phyloP scores from a whole-genome alignment of 1,140 invertebrate genomes.

The Drosophila kikkawai region DNA sequence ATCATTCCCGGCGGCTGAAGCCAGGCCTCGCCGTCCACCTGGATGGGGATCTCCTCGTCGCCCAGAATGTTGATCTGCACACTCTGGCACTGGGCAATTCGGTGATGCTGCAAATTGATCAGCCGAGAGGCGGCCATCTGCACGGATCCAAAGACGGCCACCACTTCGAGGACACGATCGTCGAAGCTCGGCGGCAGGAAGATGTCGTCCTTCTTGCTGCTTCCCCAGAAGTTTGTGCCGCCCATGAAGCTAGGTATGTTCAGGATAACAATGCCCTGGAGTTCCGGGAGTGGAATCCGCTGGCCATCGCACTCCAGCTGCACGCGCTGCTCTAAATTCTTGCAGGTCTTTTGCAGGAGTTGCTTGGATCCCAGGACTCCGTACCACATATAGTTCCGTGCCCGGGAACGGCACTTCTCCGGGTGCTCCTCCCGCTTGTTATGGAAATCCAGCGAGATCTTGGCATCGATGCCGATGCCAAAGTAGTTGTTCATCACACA shows the following conservation, averaged over 20 bases:
- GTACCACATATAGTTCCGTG: conserved; percentile 99
- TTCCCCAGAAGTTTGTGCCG: conserved; percentile 99
- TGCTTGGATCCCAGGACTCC: conserved; percentile 98
- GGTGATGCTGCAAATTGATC: conserved; percentile 97
- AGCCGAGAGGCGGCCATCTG: conserved; percentile 98
- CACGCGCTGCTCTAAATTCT: conserved; percentile 97
- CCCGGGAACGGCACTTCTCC: conserved; percentile 97
- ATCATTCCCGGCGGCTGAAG: conserved; percentile 98
- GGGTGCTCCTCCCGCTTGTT: conserved; percentile 99
- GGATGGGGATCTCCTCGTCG: conserved; percentile 94
- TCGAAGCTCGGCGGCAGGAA: conserved; percentile 96
- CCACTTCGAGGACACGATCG: conserved; percentile 97
- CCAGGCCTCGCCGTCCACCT: conserved; percentile 99
- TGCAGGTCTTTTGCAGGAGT: conserved; percentile 95
- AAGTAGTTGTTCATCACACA: conserved; percentile 99
- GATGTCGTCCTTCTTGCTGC: conserved; percentile 93
- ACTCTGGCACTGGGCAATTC: conserved; percentile 97
- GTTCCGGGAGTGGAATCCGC: conserved; percentile 94
- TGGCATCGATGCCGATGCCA: conserved; percentile 99
- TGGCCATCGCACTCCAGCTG: conserved; percentile 97
- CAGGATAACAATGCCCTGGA: conserved; percentile 98
- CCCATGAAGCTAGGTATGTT: conserved; percentile 99
- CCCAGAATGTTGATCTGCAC: conserved; percentile 98
- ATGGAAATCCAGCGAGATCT: conserved; percentile 99
- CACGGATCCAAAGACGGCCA: conserved; percentile 97